Percentiles rank a stretch among this genome's conserved stretches.
phyloP scores from a whole-genome alignment of 2,888 invertebrate species.

The Drosophila melanosoma region DNA sequence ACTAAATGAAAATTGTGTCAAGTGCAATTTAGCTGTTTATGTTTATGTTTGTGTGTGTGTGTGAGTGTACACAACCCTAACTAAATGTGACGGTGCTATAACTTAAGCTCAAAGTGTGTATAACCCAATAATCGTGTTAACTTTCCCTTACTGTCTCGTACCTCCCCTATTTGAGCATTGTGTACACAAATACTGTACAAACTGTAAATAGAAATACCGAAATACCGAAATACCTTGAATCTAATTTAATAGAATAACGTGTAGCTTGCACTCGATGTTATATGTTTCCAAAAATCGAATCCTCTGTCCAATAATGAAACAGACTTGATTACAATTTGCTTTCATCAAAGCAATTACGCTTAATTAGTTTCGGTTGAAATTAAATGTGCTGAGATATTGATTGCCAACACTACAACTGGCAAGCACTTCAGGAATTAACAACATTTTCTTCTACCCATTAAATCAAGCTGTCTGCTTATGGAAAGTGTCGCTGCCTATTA shows the following conservation, averaged over 20 bases:
- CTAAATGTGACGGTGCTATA: conserved; percentile 9
- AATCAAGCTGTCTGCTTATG: conserved; percentile 2
- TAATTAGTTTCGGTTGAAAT: conserved; percentile 28
- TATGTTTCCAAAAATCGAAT: conserved; percentile 18
- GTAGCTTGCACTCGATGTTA: conserved; percentile 42
- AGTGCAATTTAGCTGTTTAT: conserved; percentile 1
- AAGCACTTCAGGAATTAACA: not conserved
- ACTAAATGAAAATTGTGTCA: conserved; percentile 4
- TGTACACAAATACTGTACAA: conserved; percentile 21
- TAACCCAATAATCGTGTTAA: conserved; percentile 16
- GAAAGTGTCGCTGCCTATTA: not conserved
- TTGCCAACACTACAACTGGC: conserved; percentile 16
- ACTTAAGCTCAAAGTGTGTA: conserved; percentile 23
- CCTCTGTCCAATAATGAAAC: not conserved
- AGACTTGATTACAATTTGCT: conserved; percentile 19
- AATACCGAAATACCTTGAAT: not conserved
- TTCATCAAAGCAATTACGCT: conserved; percentile 15
- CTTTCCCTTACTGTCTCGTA: not conserved
- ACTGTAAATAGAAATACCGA: not conserved
- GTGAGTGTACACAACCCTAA: conserved; percentile 26
- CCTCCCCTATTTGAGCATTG: not conserved
- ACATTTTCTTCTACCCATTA: not conserved
- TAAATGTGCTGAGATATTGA: conserved; percentile 15
- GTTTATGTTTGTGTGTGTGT: not conserved
- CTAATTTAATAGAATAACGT: not conserved